phyloP scores from a whole-genome alignment of 2,113 vertebrate species.

The Onychostoma macrolepis region DNA sequence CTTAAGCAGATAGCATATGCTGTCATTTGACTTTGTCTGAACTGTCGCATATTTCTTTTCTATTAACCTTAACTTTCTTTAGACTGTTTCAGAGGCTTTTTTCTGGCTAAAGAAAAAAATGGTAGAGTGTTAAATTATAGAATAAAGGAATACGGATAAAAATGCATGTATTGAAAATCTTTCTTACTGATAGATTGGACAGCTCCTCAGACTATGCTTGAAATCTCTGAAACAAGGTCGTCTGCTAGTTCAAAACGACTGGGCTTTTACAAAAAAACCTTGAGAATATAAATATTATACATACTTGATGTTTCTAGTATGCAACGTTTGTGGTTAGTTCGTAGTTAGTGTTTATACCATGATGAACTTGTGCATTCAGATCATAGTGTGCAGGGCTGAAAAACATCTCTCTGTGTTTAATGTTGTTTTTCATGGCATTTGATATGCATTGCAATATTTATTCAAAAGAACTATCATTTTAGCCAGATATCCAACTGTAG shows the following conservation, averaged over 20 bases:
- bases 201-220: slow-evolving; percentile 46
- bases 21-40: slow-evolving; percentile 28
- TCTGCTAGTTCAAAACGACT: not conserved
- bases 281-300: not conserved
- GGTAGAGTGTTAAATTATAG: no score
- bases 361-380: not conserved
- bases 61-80: slow-evolving; percentile 15
- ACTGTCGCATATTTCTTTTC: slow-evolving; percentile 22
- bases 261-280: not conserved
- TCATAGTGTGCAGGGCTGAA: not conserved
- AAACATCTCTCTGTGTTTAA: not conserved
- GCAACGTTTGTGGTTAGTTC: not conserved
- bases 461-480: no score
- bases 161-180: slow-evolving; percentile 56
- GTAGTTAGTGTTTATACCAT: not conserved
- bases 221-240: slow-evolving; percentile 46
- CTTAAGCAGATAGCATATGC: not conserved
- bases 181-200: slow-evolving; percentile 42
- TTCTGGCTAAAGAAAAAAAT: slow-evolving; percentile 43
- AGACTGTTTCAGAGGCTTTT: slow-evolving; percentile 49
- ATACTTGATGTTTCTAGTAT: not conserved
- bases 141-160: slow-evolving; percentile 38
- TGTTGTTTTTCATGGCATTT: not conserved
- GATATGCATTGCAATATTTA: no score
- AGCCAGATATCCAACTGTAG: no score